These are phyloP conservation scores for Caprella mutica DNA, from an alignment of 2,888 invertebrate species.

Conservation along the genomic window DNA sequence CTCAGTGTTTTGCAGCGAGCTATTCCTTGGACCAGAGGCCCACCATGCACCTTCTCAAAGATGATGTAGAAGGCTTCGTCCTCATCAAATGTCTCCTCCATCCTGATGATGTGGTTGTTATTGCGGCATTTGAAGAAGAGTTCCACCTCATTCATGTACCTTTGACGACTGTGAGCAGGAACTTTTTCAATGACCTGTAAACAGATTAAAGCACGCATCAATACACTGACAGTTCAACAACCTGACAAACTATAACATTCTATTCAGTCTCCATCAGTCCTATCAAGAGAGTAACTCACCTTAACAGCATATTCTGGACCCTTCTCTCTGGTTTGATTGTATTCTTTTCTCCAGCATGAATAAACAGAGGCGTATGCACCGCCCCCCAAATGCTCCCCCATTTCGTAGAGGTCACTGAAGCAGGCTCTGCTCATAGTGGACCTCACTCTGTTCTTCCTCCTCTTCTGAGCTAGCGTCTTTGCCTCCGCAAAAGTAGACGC, in stretches of 20 bases:
- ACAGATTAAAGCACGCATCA: neutral
- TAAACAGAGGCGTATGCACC: conserved; percentile 94
- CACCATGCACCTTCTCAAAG: conserved; percentile 68
- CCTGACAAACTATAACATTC: neutral
- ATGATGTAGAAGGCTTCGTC: conserved; percentile 87
- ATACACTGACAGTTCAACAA: neutral
- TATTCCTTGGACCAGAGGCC: conserved; percentile 83
- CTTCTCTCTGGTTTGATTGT: conserved; percentile 80
- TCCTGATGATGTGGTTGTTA: conserved; percentile 92
- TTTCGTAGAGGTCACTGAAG: conserved; percentile 69
- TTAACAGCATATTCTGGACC: conserved; percentile 94
- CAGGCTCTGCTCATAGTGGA: conserved; percentile 1
- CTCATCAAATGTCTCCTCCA: conserved; percentile 95
- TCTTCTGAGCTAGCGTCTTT: conserved; percentile 27
- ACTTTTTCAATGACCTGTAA: conserved; percentile 73
- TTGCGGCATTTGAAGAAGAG: conserved; percentile 97
- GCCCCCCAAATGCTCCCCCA: conserved; percentile 88
- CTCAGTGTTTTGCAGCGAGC: conserved; percentile 86
- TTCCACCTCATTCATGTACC: conserved; percentile 96
- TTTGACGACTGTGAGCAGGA: conserved; percentile 81
- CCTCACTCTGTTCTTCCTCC: conserved; percentile 26
- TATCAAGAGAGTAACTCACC: conserved; percentile 30
- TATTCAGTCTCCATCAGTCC: neutral
- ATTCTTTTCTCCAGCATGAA: conserved; percentile 62
- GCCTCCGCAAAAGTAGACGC: conserved; percentile 23